phyloP scores from a whole-genome alignment of 2,888 invertebrate species.

The Helleia helle region DNA sequence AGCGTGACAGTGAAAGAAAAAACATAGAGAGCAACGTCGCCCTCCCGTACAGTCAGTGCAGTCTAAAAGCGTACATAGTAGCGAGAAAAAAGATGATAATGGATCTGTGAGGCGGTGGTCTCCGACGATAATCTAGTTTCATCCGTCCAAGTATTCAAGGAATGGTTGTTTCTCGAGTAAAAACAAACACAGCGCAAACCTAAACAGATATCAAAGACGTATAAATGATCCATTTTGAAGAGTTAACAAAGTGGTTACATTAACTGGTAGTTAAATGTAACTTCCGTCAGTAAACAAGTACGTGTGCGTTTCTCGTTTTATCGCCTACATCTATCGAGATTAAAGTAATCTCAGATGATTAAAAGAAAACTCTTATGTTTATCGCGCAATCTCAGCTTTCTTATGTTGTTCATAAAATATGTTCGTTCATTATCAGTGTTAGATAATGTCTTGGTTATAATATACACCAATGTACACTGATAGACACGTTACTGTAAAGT shows the following conservation, averaged over 20 bases:
- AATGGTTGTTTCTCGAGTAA: neutral
- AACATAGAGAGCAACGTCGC: too few relatives aligned
- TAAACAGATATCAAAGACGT: conserved; percentile 8
- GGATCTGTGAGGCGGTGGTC: too few relatives aligned
- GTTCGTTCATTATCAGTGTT: neutral
- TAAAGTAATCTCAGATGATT: conserved; percentile 10
- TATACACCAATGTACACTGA: too few relatives aligned
- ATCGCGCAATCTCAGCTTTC: conserved; percentile 9
- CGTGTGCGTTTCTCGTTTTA: conserved; percentile 8
- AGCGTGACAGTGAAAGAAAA: too few relatives aligned
- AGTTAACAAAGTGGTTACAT: conserved; percentile 1
- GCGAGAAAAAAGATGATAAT: too few relatives aligned
- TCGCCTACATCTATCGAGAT: conserved; percentile 7
- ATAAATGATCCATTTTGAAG: conserved; percentile 4
- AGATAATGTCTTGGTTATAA: too few relatives aligned
- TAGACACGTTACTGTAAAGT: too few relatives aligned
- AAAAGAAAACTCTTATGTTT: conserved; percentile 14
- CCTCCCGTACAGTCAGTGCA: too few relatives aligned
- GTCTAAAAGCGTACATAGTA: too few relatives aligned
- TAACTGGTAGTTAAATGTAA: conserved; percentile 5
- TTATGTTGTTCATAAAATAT: neutral
- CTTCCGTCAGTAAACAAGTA: neutral
- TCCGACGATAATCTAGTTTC: too few relatives aligned
- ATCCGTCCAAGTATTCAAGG: too few relatives aligned
- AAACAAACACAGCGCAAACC: neutral